Conservation (phyloP, 2,113 vertebrate species). For the Oxyruncus cristatus region DNA sequence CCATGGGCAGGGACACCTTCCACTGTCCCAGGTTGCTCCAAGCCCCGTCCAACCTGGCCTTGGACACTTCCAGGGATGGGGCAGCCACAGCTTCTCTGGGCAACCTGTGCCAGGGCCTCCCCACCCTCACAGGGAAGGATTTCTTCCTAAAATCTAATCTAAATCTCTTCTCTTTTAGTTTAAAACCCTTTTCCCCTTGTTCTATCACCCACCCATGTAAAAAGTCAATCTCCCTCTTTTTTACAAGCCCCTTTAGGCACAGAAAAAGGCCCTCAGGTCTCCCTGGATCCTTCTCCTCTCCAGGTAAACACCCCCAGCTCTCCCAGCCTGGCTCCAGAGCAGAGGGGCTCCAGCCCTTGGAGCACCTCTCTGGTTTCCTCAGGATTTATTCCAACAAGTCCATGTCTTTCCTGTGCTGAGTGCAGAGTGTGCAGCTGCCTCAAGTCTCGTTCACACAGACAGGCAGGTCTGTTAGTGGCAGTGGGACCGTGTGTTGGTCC, state of each 20-base stretch:
- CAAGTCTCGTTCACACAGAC: background rate
- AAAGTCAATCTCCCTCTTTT: background rate
- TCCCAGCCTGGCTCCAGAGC: background rate
- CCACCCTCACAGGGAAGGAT: background rate
- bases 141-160: background rate
- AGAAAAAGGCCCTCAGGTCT: background rate
- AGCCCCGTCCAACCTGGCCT: rapidly evolving
- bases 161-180: background rate
- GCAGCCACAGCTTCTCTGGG: background rate
- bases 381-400: background rate
- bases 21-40: background rate
- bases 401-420: background rate
- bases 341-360: background rate
- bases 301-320: background rate
- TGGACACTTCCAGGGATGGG: background rate
- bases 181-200: rapidly evolving
- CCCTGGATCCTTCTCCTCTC: background rate
- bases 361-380: background rate
- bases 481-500: background rate
- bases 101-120: background rate
- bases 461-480: background rate
- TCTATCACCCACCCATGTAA: background rate
- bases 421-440: background rate
- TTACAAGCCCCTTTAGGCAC: background rate
- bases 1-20: background rate